Evolutionary conservation across 2,797 vertebrate species (phyloP).

Genomic region (Ambastaia sidthimunki): DNA sequence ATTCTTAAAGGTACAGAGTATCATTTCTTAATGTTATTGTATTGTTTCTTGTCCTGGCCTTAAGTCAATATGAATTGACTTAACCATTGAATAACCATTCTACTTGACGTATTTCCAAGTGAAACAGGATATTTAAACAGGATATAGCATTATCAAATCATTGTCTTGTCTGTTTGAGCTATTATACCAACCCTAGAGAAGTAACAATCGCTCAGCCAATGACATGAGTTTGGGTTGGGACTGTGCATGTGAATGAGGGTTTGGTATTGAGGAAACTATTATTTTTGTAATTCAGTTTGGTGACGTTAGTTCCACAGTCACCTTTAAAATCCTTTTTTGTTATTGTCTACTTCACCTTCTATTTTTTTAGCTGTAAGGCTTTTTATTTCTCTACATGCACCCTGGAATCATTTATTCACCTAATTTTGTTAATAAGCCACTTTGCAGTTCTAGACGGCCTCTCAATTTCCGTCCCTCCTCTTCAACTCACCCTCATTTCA

Average conservation of each 20-base stretch:
- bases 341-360: background rate
- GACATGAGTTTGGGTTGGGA: background rate
- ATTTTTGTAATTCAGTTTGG: background rate
- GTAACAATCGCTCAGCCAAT: background rate
- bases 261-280: background rate
- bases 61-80: background rate
- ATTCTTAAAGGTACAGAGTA: background rate
- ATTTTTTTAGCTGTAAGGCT: background rate
- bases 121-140: background rate
- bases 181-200: too few species aligned
- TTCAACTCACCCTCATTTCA: constrained; percentile 5
- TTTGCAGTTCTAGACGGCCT: constrained; percentile 11
- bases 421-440: constrained; percentile 18
- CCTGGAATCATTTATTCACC: constrained; percentile 17
- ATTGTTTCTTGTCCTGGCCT: background rate
- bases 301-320: background rate
- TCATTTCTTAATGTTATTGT: background rate
- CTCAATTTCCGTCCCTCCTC: constrained; percentile 4
- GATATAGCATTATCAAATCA: background rate
- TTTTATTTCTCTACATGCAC: background rate
- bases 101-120: background rate
- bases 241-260: background rate
- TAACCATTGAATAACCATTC: background rate
- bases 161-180: too few species aligned
- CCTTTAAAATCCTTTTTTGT: background rate